phyloP scores from a whole-genome alignment of 2,888 invertebrate species.

The Euzophera pinguis region DNA sequence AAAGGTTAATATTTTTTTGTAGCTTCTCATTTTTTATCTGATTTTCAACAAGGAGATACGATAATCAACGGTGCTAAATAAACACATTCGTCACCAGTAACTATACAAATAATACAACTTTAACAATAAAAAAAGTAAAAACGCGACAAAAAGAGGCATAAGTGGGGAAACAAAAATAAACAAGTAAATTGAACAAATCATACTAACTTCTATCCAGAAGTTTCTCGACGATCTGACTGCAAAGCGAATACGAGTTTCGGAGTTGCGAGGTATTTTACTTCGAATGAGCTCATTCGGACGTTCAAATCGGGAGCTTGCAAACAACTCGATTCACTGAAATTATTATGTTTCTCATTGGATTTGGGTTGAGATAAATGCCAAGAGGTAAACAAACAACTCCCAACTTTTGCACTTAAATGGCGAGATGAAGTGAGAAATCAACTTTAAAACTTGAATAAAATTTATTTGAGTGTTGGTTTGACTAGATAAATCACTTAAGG shows the following conservation, averaged over 20 bases:
- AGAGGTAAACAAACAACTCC: not conserved
- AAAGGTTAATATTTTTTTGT: too few species aligned
- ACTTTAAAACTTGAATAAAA: not conserved
- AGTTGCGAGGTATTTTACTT: not conserved
- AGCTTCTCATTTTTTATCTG: too few species aligned
- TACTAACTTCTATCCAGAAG: not conserved
- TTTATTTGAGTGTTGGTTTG: not conserved
- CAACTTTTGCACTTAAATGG: too few species aligned
- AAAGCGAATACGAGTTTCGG: not conserved
- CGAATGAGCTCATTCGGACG: not conserved
- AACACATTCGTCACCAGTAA: too few species aligned
- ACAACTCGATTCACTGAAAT: not conserved
- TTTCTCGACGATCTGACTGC: not conserved
- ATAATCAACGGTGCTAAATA: too few species aligned
- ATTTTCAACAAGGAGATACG: too few species aligned
- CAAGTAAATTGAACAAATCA: not conserved
- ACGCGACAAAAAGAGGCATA: not conserved
- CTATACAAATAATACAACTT: too few species aligned
- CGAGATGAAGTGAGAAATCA: too few species aligned
- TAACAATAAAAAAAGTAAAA: too few species aligned
- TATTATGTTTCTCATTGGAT: not conserved
- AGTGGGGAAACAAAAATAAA: not conserved
- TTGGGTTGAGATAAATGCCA: not conserved
- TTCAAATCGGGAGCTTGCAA: not conserved
- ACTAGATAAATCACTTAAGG: too few species aligned